Percentiles rank a stretch among this genome's conserved stretches.
Conservation (phyloP, 2,888 invertebrate genomes). For the Oscheius sp. region DNA sequence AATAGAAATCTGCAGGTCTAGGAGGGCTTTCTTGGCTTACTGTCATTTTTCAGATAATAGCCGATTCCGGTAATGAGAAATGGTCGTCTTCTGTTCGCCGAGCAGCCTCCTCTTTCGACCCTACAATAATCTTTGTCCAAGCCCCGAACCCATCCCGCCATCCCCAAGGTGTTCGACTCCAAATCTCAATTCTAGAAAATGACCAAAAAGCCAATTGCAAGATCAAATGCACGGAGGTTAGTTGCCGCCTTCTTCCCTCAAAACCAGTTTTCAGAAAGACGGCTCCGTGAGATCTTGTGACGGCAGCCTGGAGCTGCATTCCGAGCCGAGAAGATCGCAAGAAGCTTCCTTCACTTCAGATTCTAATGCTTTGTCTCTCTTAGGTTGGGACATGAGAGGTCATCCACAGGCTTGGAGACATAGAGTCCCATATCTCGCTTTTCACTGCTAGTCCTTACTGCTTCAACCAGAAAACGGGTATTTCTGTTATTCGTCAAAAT, state of each 20-base stretch:
- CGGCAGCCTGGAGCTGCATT: conserved; percentile 53
- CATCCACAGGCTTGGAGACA: conserved; percentile 66
- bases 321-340: conserved; percentile 53
- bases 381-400: conserved; percentile 68
- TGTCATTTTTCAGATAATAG: conserved; percentile 54
- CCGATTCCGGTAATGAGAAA: conserved; percentile 37
- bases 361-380: conserved; percentile 48
- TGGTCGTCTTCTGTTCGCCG: conserved; percentile 61
- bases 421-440: conserved; percentile 63
- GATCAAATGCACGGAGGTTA: conserved; percentile 44
- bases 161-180: conserved; percentile 40
- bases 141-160: conserved; percentile 48
- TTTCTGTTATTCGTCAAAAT: not conserved
- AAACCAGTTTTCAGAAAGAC: conserved; percentile 46
- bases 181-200: conserved; percentile 40
- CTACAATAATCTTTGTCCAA: conserved; percentile 63
- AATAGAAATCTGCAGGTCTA: conserved; percentile 22
- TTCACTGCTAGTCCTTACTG: conserved; percentile 58
- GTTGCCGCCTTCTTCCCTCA: not conserved
- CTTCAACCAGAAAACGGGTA: too few relatives aligned
- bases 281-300: conserved; percentile 50
- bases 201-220: conserved; percentile 34
- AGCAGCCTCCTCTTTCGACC: conserved; percentile 65
- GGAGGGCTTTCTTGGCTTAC: not conserved
- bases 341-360: conserved; percentile 59